Evolutionary conservation across 2,888 invertebrate genomes (phyloP).

Genomic region (Amphipyra berbera): DNA sequence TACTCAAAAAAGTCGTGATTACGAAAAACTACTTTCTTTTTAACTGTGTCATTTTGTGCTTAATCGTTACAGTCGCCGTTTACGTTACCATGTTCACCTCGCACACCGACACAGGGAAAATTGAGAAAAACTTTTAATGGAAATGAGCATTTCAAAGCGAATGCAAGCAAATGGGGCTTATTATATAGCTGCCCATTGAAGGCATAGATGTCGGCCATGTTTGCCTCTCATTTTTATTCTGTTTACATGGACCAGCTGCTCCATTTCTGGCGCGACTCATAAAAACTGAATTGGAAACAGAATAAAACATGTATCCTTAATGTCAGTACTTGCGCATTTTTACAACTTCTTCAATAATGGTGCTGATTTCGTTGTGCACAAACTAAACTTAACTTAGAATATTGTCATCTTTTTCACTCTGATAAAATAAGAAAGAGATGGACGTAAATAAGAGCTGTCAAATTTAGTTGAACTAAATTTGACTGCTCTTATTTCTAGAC

Average conservation of each 20-base stretch:
- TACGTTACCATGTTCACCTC: constrained; percentile 48
- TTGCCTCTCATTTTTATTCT: constrained; percentile 80
- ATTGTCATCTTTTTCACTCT: no score
- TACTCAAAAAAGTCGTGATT: constrained; percentile 36
- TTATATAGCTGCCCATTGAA: constrained; percentile 70
- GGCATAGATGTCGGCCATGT: constrained; percentile 70
- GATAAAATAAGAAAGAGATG: no score
- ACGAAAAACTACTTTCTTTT: constrained; percentile 38
- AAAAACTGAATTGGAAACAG: constrained; percentile 83
- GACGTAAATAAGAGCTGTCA: no score
- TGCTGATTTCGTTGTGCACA: no score
- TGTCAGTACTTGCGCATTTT: constrained; percentile 64
- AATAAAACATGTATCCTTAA: constrained; percentile 80
- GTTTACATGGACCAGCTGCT: constrained; percentile 83
- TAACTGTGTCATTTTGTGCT: constrained; percentile 27
- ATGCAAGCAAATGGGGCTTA: constrained; percentile 66
- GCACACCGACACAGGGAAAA: constrained; percentile 58
- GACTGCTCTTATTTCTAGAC: no score
- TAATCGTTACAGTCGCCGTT: constrained; percentile 28
- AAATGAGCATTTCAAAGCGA: constrained; percentile 69
- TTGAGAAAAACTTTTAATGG: constrained; percentile 66
- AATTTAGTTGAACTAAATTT: no score
- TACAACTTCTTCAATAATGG: constrained; percentile 58
- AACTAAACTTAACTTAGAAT: no score
- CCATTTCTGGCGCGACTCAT: constrained; percentile 77